Percentiles rank a stretch among this genome's conserved stretches.
These are phyloP conservation scores for Cetonia aurata DNA, from an alignment of 2,888 invertebrate genomes.

Conservation along the genomic window DNA sequence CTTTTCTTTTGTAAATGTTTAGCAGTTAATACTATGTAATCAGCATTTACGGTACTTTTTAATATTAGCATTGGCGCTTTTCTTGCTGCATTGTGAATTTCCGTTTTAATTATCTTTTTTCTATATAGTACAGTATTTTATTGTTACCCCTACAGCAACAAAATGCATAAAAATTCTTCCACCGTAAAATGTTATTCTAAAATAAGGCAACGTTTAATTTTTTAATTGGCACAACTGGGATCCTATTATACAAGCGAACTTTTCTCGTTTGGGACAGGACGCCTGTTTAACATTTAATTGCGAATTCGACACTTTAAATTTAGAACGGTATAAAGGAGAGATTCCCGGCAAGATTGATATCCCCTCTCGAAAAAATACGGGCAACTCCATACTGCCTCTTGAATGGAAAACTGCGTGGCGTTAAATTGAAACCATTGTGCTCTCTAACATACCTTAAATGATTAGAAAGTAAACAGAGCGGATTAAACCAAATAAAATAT, in stretches of 20 bases:
- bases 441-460: constrained; percentile 49
- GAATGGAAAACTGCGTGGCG: constrained; percentile 44
- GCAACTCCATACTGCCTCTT: constrained; percentile 34
- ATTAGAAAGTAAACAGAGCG: constrained; percentile 52
- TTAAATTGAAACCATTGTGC: constrained; percentile 46
- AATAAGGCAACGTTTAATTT: not conserved
- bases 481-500: constrained; percentile 49
- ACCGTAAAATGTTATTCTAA: too few species aligned
- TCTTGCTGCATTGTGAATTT: too few species aligned
- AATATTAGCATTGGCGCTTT: too few species aligned
- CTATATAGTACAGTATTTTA: too few species aligned
- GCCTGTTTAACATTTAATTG: constrained; percentile 39
- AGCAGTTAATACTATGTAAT: too few species aligned
- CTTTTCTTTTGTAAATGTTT: too few species aligned
- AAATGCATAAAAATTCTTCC: too few species aligned
- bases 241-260: constrained; percentile 15
- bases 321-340: constrained; percentile 31
- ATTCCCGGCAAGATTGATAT: constrained; percentile 32
- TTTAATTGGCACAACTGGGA: constrained; percentile 34
- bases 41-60: too few species aligned
- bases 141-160: too few species aligned
- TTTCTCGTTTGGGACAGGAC: constrained; percentile 1
- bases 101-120: too few species aligned
- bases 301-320: constrained; percentile 39
- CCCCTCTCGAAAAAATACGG: constrained; percentile 20